Base-by-base conservation (phyloP, 2,888 invertebrate genomes). In the Sphinx pinastri region DNA sequence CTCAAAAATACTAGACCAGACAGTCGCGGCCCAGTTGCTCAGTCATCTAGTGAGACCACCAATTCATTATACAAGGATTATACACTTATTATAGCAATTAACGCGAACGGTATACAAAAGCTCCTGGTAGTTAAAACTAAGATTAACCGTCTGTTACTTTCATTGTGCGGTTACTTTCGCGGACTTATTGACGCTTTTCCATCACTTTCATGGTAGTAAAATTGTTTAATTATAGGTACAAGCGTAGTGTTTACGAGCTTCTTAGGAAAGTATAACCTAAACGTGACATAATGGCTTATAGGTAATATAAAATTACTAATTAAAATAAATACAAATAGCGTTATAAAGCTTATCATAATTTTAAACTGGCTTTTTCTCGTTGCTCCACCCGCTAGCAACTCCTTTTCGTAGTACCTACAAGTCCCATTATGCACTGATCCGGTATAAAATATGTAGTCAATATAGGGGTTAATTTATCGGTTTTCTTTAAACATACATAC, bases 81-180 rank as follows among this genome's bases (percentile, higher is more conserved):
- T 19, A 47, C 19, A 49, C 49, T 49, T 63, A 49, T 25, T 49
- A 49, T 16, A 4, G 63, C 49, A 63, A 63, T 63, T 63, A 63
- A 58, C 31, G 47, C 16, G 63, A 47, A 45, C 10, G 11, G 19
- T 49, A 45, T n/a, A 63, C 49, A 63, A 63, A 63, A 63, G 63
- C 47, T 63, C 63, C 13, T 63, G 19, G 45, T 47, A 60, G 60
- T 63, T 49, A 63, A 14, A 45, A 38, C 16, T 14, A 25, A 57
- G 45, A 60, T 63, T 49, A 49, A 63, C 19, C 63, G 16, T 60
- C 60, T 11, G 60, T 60, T 60, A 60, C 60, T 57, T 57, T 60
- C 63, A 63, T 63, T 63, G 19, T 49, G 49, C 19, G 49, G 49
- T 63, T 13, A 63, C 63, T 63, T 63, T 49, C 49, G 49, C 16